Conservation (phyloP, 2,888 invertebrate species). For the Cylloceria caligata region DNA sequence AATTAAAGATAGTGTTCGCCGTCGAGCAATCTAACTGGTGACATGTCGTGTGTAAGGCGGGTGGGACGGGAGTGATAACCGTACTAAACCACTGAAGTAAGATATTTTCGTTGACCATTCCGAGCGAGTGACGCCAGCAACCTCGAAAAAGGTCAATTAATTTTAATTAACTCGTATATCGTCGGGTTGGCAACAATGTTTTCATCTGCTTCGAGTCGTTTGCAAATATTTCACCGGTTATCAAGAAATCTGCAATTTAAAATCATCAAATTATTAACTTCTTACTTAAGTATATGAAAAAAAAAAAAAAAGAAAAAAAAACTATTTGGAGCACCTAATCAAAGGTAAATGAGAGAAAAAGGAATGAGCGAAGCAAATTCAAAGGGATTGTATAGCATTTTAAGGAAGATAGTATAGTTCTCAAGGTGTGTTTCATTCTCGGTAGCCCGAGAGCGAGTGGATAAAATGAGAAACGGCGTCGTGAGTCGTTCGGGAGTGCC, state of each 20-base stretch:
- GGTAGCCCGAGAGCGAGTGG: constrained; percentile 73
- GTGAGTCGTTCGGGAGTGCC: constrained; percentile 44
- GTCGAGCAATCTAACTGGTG: constrained; percentile 96
- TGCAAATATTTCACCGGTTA: not conserved
- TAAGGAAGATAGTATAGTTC: constrained; percentile 64
- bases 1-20: constrained; percentile 94
- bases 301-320: not conserved
- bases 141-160: not conserved
- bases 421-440: constrained; percentile 74
- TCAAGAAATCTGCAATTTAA: not conserved
- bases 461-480: constrained; percentile 53
- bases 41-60: constrained; percentile 96
- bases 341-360: constrained; percentile 44
- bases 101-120: not conserved
- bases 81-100: constrained; percentile 94
- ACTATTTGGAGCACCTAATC: not conserved
- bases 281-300: not conserved
- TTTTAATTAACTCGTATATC: not conserved
- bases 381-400: constrained; percentile 13
- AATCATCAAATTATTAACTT: no score
- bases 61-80: constrained; percentile 97
- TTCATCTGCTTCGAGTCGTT: not conserved
- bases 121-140: not conserved
- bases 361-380: constrained; percentile 21
- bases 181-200: not conserved